Evolutionary conservation across 92 coral and sea anemone genomes (phyloP).

Genomic region (Porites evermanni): DNA sequence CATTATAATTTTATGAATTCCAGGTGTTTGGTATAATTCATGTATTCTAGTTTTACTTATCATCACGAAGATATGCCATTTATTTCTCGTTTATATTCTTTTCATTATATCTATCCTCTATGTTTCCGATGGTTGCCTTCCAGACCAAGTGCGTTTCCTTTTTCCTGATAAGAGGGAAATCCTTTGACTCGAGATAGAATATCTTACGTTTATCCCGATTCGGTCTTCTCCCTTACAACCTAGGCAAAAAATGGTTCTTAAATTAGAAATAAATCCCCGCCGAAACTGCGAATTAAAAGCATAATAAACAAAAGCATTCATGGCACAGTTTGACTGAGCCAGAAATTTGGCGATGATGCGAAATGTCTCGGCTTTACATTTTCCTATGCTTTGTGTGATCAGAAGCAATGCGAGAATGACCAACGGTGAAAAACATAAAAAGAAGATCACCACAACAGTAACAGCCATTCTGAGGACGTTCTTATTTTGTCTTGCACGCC

Average conservation of each 20-base stretch:
- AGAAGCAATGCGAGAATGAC: slow-evolving; percentile 8
- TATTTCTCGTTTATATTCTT: background rate
- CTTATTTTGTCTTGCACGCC: slow-evolving; percentile 40
- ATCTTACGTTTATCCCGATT: background rate
- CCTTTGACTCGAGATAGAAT: slow-evolving; percentile 26
- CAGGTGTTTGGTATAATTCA: too few species aligned
- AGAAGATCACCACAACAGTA: slow-evolving; percentile 43
- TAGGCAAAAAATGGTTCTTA: slow-evolving; percentile 16
- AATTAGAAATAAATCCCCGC: slow-evolving; percentile 18
- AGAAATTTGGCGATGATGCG: slow-evolving; percentile 30
- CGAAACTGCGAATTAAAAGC: slow-evolving; percentile 33
- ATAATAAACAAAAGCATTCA: slow-evolving; percentile 39
- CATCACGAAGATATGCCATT: too few species aligned
- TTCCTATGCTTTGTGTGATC: background rate
- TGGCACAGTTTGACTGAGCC: slow-evolving; percentile 43
- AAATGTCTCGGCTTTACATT: slow-evolving; percentile 19
- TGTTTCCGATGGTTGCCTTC: background rate
- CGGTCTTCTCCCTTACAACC: background rate
- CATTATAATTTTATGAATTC: too few species aligned
- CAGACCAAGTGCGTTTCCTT: background rate
- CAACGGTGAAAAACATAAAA: slow-evolving; percentile 65
- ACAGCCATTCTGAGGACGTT: slow-evolving; percentile 59
- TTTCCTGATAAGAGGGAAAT: slow-evolving; percentile 27
- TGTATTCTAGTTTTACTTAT: too few species aligned
- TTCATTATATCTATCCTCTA: background rate